Evolutionary conservation across 1,140 invertebrate genomes (phyloP).

Genomic region (Procambarus virginalis): DNA sequence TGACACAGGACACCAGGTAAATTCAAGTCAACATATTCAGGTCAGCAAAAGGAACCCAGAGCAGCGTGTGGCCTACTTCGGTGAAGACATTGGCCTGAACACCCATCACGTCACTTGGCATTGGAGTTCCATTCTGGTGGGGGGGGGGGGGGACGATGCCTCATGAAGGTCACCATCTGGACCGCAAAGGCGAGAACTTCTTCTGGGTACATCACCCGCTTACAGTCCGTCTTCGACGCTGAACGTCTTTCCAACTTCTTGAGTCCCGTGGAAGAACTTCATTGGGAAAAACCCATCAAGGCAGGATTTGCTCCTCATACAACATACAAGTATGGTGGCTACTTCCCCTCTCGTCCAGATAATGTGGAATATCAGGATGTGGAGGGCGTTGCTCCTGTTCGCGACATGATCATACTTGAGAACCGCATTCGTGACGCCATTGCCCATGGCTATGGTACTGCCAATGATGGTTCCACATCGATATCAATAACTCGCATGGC

Average conservation of each 20-base stretch:
- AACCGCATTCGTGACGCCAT: constrained; percentile 42
- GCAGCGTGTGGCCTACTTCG: constrained; percentile 41
- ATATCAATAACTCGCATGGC: constrained; percentile 23
- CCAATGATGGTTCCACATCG: constrained; percentile 2
- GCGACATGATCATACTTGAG: constrained; percentile 8
- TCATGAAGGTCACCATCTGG: constrained; percentile 22
- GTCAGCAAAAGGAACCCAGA: constrained; percentile 23
- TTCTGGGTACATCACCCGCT: constrained; percentile 51
- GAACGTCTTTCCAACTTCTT: constrained; percentile 39
- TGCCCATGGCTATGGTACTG: constrained; percentile 30
- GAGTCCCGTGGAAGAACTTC: constrained; percentile 24
- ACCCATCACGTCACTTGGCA: constrained; percentile 46
- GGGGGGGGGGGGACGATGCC: not conserved
- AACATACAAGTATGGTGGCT: constrained; percentile 36
- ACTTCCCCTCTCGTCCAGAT: constrained; percentile 44
- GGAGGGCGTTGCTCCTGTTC: constrained; percentile 17
- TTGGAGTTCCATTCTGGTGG: constrained; percentile 45
- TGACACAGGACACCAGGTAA: constrained; percentile 31
- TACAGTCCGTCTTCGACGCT: constrained; percentile 36
- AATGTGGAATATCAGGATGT: constrained; percentile 26
- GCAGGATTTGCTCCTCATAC: constrained; percentile 41
- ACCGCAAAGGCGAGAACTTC: constrained; percentile 45
- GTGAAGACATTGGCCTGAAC: constrained; percentile 41
- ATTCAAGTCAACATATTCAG: constrained; percentile 5
- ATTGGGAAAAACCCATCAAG: constrained; percentile 20